Evolutionary conservation across 1,140 invertebrate species (phyloP), one percentile per base, ranked within the genome.

Genomic region (Maniola jurtina): DNA sequence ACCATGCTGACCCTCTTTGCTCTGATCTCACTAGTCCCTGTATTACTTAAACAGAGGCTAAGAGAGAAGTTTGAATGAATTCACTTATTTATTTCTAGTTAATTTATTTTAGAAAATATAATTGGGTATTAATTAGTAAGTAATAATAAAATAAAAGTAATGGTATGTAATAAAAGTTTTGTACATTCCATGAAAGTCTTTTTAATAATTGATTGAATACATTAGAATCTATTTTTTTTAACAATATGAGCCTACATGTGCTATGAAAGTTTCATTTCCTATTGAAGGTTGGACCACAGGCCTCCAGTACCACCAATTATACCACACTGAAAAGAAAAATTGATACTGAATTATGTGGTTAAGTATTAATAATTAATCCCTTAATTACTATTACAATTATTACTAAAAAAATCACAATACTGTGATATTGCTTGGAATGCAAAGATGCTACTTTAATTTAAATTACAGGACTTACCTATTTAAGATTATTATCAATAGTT

Each of bases 31-130:
- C 84, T 99, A 45, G 81, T 99, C 66, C 99, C 99, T 62, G 96
- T 99, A 40, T 77, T 99, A 45, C 94, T 99, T n/a, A 98, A 98
- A 80, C 94, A 96, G 71, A 94, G 94, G 80, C 91, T 98, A 47
- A 94, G 93, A 86, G 87, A 95, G 71, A 97, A 98, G 89, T 95
- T 97, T 87, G 95, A 97, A 79, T 97, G 92, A 83, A 75, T 48
- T 60, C 55, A 70, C 66, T 66, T 61, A 48, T 52, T 38, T 6
- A 68, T 71, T 80, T 81, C 64, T 84, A 83, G 70, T 64, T 75
- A 81, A 85, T 83, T 84, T 80, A 80, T 84, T 82, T 81, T 81
- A 81, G 74, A 71, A 70, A 69, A 77, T 72, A 72, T 73, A 50
- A 71, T 79, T 64, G 68, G 42, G 47, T 45, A 45, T 45, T 38